These are phyloP conservation scores for Bergia sp. DNA, from an alignment of 92 coral and sea anemone species.

Conservation along the genomic window DNA sequence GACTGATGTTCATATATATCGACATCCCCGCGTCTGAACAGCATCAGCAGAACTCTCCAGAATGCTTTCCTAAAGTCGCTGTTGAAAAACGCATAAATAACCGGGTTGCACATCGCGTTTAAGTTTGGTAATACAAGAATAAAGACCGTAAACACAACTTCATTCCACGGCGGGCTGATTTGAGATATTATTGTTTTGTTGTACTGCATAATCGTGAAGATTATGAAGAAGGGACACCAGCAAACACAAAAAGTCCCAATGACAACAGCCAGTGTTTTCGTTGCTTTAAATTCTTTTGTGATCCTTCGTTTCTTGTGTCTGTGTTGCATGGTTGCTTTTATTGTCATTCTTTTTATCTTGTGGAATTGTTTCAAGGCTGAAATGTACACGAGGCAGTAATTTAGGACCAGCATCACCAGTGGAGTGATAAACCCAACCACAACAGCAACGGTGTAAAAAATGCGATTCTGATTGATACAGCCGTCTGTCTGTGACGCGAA, in stretches of 20 bases:
- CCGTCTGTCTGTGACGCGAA: not conserved
- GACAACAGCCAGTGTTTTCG: slow-evolving; percentile 51
- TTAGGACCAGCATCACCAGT: slow-evolving; percentile 66
- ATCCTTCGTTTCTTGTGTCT: slow-evolving; percentile 31
- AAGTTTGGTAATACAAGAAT: slow-evolving; percentile 28
- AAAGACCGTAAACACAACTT: not conserved
- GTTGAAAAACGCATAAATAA: slow-evolving; percentile 3
- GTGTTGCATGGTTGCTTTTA: slow-evolving; percentile 2
- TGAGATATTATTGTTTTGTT: not conserved
- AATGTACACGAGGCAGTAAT: slow-evolving; percentile 75
- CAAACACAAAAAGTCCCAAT: slow-evolving; percentile 49
- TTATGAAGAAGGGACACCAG: slow-evolving; percentile 58
- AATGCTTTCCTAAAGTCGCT: slow-evolving; percentile 29
- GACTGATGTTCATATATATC: not conserved
- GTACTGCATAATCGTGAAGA: slow-evolving; percentile 48
- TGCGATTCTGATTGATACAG: slow-evolving; percentile 71
- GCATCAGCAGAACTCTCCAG: slow-evolving; percentile 24
- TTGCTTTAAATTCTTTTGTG: slow-evolving; percentile 48
- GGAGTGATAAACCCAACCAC: slow-evolving; percentile 84
- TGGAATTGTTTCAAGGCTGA: slow-evolving; percentile 84
- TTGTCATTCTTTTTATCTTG: slow-evolving; percentile 66
- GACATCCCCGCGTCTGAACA: slow-evolving; percentile 24
- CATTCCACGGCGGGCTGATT: not conserved
- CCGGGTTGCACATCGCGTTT: slow-evolving; percentile 27
- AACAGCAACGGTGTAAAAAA: slow-evolving; percentile 90